These are phyloP conservation scores for Corvus cornix DNA, from an alignment of 2,113 vertebrate genomes.

Conservation along the genomic window DNA sequence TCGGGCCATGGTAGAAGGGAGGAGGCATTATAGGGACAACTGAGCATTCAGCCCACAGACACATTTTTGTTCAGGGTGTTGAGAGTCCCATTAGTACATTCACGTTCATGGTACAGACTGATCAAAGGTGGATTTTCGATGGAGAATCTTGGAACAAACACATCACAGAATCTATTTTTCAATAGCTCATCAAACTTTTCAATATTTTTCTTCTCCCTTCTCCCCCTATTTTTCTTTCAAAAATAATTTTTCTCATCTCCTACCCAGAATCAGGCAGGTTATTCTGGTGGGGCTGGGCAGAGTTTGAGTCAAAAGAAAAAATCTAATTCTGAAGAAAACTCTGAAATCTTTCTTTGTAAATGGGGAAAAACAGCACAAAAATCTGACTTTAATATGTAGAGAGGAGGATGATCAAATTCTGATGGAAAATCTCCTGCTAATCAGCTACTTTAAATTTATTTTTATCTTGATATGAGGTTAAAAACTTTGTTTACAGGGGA, in stretches of 20 bases:
- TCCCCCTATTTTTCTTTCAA: not conserved
- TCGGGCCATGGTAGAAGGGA: rapidly evolving
- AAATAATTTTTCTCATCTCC: not conserved
- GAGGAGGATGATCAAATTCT: not conserved
- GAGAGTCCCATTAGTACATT: too few species aligned
- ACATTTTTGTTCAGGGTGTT: not conserved
- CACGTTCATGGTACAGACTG: rapidly evolving
- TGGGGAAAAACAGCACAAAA: not conserved
- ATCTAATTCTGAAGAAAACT: not conserved
- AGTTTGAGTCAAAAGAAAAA: not conserved
- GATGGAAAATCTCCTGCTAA: not conserved
- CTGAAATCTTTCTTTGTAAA: not conserved
- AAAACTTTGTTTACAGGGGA: conserved; percentile 58
- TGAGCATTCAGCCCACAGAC: not conserved
- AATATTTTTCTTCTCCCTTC: not conserved
- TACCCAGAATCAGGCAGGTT: not conserved
- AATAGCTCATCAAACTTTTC: not conserved
- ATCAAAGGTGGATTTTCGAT: not conserved
- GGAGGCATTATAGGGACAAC: rapidly evolving
- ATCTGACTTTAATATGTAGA: not conserved
- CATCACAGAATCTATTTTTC: not conserved
- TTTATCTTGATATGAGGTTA: conserved; percentile 23
- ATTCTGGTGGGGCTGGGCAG: not conserved
- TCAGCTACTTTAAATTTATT: conserved; percentile 32
- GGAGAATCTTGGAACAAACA: not conserved